phyloP scores from a whole-genome alignment of 1,140 invertebrate species.

The Galleria mellonella region DNA sequence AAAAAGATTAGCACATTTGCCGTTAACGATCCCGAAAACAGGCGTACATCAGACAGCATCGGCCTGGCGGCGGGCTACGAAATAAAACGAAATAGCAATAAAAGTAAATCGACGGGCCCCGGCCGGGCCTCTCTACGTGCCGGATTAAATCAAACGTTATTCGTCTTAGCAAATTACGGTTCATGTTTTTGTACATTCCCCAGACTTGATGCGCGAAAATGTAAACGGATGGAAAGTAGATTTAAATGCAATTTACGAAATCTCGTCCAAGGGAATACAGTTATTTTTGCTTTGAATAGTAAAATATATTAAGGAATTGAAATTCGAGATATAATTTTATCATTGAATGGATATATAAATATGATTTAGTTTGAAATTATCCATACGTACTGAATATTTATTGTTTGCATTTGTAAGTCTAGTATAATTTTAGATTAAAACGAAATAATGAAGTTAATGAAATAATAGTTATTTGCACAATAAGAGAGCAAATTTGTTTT shows the following conservation, averaged over 20 bases:
- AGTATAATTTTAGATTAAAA: too few species aligned
- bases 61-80: conserved; percentile 16
- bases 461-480: too few species aligned
- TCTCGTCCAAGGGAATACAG: not conserved
- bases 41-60: conserved; percentile 53
- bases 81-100: conserved; percentile 70
- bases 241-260: conserved; percentile 34
- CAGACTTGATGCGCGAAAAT: conserved; percentile 34
- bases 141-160: conserved; percentile 70
- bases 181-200: conserved; percentile 43
- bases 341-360: too few species aligned
- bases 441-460: too few species aligned
- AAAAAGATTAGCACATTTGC: conserved; percentile 70
- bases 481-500: too few species aligned
- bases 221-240: conserved; percentile 30
- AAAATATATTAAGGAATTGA: too few species aligned
- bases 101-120: conserved; percentile 60
- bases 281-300: too few species aligned
- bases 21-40: conserved; percentile 65
- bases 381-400: too few species aligned
- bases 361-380: too few species aligned
- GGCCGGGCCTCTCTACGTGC: conserved; percentile 43
- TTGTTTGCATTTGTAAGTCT: too few species aligned
- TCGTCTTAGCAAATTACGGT: conserved; percentile 68
- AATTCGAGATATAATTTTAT: too few species aligned